A percentile compares a stretch with the other conserved stretches of the same genome.
phyloP scores from a whole-genome alignment of 2,888 invertebrate species.

The Thymelicus acteon region DNA sequence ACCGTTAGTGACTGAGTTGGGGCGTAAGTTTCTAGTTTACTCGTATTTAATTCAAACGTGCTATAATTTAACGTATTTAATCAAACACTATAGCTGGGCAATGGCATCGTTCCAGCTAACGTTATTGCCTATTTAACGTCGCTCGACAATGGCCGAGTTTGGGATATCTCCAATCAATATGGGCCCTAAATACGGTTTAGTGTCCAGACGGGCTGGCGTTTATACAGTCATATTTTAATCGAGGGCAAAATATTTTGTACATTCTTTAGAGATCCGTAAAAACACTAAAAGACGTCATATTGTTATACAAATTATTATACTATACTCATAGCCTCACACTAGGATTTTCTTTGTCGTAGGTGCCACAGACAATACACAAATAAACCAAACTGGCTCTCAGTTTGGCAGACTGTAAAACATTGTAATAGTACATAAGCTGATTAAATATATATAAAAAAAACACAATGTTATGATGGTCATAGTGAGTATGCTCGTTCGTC shows the following conservation, averaged over 20 bases:
- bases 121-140: conserved; percentile 37
- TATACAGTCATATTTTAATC: conserved; percentile 22
- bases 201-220: conserved; percentile 37
- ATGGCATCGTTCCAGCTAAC: conserved; percentile 36
- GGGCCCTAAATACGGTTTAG: conserved; percentile 39
- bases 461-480: too few relatives aligned
- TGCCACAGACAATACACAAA: too few relatives aligned
- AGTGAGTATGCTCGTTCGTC: too few relatives aligned
- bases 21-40: too few relatives aligned
- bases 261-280: not conserved
- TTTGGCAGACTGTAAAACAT: too few relatives aligned
- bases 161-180: conserved; percentile 42
- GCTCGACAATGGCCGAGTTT: conserved; percentile 34
- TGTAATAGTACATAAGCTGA: too few relatives aligned
- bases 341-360: too few relatives aligned
- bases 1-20: too few relatives aligned
- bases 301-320: too few relatives aligned
- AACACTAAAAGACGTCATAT: not conserved
- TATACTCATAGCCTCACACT: too few relatives aligned
- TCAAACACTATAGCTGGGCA: conserved; percentile 28
- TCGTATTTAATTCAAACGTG: conserved; percentile 1
- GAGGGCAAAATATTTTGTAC: conserved; percentile 1
- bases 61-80: conserved; percentile 37
- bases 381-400: too few relatives aligned
- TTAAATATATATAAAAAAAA: too few relatives aligned